Conservation (phyloP, 2,888 invertebrate genomes). For the Drosophila heteroneura region DNA sequence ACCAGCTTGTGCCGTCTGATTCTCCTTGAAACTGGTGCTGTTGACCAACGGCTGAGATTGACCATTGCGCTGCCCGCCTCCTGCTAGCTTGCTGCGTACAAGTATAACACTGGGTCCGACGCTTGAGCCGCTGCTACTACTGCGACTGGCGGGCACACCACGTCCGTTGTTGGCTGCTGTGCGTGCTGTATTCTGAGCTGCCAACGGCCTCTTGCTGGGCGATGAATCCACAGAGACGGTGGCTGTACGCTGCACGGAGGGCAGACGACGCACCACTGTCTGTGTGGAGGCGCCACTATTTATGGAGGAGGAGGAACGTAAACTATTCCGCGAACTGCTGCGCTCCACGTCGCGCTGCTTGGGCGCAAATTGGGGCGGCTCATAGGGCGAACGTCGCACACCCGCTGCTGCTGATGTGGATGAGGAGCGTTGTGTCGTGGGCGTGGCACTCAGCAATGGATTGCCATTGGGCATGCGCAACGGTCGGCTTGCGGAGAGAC, state of each 20-base stretch:
- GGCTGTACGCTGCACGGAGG: conserved; percentile 79
- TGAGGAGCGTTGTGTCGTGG: conserved; percentile 84
- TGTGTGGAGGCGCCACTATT: conserved; percentile 92
- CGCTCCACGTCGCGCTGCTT: conserved; percentile 88
- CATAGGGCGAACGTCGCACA: conserved; percentile 44
- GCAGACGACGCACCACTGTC: conserved; percentile 91
- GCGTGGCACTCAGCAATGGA: conserved; percentile 89
- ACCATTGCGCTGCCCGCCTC: conserved; percentile 36
- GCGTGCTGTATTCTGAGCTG: conserved; percentile 86
- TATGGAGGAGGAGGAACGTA: conserved; percentile 93
- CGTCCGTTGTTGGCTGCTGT: conserved; percentile 38
- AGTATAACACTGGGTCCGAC: conserved; percentile 86
- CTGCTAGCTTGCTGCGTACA: conserved; percentile 66
- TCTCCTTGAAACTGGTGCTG: conserved; percentile 86
- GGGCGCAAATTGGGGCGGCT: conserved; percentile 52
- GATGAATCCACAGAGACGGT: conserved; percentile 84
- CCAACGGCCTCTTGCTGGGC: conserved; percentile 86
- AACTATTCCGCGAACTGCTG: conserved; percentile 91
- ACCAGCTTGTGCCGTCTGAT: conserved; percentile 65
- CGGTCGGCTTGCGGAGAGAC: conserved; percentile 86
- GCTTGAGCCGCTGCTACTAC: conserved; percentile 88
- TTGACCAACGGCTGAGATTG: conserved; percentile 55
- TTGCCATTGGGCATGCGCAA: conserved; percentile 86
- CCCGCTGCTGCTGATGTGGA: conserved; percentile 37
- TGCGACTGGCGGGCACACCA: conserved; percentile 87